A percentile compares a stretch with the other conserved stretches of the same genome.
Conservation (phyloP, 64 coral and sea anemone species). For the Anthopleura sola region DNA sequence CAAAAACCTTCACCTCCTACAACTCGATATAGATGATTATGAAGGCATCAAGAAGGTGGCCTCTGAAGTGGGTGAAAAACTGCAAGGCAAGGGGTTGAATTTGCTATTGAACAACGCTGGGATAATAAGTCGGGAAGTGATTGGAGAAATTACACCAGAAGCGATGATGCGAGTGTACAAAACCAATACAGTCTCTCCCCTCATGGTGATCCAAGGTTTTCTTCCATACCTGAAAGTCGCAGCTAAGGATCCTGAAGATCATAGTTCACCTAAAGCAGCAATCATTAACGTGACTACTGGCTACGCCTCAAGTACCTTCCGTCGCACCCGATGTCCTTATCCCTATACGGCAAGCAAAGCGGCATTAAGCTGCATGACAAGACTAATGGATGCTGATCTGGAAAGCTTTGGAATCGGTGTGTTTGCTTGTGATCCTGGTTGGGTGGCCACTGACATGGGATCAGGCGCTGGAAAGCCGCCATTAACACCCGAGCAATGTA, state of each 20-base stretch:
- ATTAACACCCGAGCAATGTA: constrained; percentile 18
- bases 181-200: constrained; percentile 48
- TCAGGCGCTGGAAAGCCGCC: background rate
- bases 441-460: constrained; percentile 62
- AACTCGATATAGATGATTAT: constrained; percentile 49
- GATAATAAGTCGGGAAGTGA: background rate
- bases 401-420: constrained; percentile 34
- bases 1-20: constrained; percentile 32
- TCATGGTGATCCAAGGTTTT: constrained; percentile 36
- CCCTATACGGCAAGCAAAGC: constrained; percentile 51
- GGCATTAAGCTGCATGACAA: constrained; percentile 49
- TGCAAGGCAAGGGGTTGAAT: constrained; percentile 45
- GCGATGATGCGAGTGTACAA: constrained; percentile 44
- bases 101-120: constrained; percentile 68
- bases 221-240: constrained; percentile 43
- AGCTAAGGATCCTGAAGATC: constrained; percentile 1
- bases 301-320: constrained; percentile 14
- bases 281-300: constrained; percentile 49
- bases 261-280: constrained; percentile 4
- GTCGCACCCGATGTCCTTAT: background rate
- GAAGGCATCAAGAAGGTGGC: constrained; percentile 19
- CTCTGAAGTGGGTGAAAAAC: background rate
- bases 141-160: constrained; percentile 40
- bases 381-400: constrained; percentile 49
- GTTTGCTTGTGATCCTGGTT: constrained; percentile 50